Evolutionary conservation across 2,797 vertebrate genomes (phyloP).

Genomic region (Dipus sagitta): DNA sequence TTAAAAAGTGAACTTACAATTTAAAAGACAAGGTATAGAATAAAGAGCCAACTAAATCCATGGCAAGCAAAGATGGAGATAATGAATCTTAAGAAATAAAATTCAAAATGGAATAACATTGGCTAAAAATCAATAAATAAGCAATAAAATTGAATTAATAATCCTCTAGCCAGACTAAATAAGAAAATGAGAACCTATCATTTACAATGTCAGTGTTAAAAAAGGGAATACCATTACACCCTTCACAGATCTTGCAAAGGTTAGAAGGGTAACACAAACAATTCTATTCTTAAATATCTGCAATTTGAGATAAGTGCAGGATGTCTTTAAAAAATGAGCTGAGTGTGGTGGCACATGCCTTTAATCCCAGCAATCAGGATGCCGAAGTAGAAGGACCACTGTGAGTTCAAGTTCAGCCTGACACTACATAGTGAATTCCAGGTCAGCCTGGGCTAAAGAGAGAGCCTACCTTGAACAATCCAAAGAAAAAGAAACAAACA

Average conservation of each 20-base stretch:
- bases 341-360: too few relatives aligned
- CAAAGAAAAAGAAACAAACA: too few relatives aligned
- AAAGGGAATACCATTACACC: neutral
- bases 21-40: neutral
- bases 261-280: neutral
- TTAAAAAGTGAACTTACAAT: neutral
- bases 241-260: neutral
- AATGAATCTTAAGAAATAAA: neutral
- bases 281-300: neutral
- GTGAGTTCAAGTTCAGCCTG: too few relatives aligned
- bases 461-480: too few relatives aligned
- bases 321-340: too few relatives aligned
- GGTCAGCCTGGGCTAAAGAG: too few relatives aligned
- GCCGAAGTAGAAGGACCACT: too few relatives aligned
- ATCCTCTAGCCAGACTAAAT: neutral
- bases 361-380: too few relatives aligned
- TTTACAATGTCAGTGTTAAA: neutral
- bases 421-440: too few relatives aligned
- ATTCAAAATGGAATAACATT: neutral
- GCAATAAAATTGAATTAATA: neutral
- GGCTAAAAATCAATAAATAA: constrained; percentile 10
- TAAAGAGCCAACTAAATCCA: neutral
- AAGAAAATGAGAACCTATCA: neutral
- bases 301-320: too few relatives aligned
- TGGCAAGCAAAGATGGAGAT: neutral